phyloP scores from a whole-genome alignment of 2,113 vertebrate genomes.

The Brachypodius melanocephalos region DNA sequence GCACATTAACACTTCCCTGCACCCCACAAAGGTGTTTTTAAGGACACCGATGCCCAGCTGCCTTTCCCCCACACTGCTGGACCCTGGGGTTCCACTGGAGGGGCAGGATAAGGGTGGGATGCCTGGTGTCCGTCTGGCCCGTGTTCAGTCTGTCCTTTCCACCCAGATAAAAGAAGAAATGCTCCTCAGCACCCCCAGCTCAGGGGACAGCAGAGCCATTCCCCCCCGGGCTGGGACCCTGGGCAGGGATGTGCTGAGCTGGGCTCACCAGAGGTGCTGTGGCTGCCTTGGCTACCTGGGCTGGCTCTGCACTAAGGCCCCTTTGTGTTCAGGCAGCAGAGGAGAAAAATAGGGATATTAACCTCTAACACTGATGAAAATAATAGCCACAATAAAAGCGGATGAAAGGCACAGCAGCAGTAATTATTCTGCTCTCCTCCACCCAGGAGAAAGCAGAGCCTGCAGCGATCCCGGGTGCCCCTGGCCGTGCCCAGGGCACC shows the following conservation, averaged over 20 bases:
- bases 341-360: constrained; percentile 77
- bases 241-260: background rate
- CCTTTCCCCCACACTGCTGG: background rate
- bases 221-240: background rate
- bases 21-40: background rate
- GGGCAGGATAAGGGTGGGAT: accelerated
- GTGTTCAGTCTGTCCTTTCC: background rate
- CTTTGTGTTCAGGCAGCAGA: constrained; percentile 74
- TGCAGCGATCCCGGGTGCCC: background rate
- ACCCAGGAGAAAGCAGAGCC: constrained; percentile 32
- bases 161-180: background rate
- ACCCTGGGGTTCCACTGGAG: background rate
- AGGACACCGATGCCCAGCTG: background rate
- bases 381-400: constrained; percentile 77
- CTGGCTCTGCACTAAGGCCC: constrained; percentile 23
- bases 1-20: background rate
- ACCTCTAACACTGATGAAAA: constrained; percentile 79
- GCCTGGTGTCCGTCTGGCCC: background rate
- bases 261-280: background rate
- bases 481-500: accelerated
- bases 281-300: constrained; percentile 58
- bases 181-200: background rate
- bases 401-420: constrained; percentile 60
- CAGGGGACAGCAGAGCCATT: background rate
- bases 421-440: constrained; percentile 66